Conservation (phyloP, 2,797 vertebrate genomes). For the Hippoglossus hippoglossus region DNA sequence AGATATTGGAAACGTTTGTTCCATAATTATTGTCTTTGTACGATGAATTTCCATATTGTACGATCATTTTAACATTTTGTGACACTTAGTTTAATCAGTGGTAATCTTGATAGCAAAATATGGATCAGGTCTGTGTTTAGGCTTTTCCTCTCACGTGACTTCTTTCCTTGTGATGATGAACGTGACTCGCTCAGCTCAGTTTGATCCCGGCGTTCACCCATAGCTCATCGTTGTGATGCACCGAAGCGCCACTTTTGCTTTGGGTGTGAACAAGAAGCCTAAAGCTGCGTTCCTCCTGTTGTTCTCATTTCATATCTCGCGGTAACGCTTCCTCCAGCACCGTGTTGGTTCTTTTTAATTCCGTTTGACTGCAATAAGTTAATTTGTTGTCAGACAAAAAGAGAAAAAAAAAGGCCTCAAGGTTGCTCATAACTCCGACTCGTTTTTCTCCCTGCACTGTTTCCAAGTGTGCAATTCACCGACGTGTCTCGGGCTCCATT, state of each 20-base stretch:
- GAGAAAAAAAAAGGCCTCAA: slow-evolving; percentile 33
- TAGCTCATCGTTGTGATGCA: no score
- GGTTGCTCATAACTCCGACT: slow-evolving; percentile 55
- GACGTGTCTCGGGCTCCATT: slow-evolving; percentile 58
- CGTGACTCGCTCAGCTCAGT: no score
- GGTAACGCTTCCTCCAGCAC: not conserved
- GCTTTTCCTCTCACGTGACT: no score
- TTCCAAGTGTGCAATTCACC: slow-evolving; percentile 52
- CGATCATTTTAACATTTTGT: no score
- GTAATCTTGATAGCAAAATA: no score
- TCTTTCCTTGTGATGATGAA: no score
- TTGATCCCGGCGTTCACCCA: no score
- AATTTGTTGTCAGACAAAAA: slow-evolving; percentile 22
- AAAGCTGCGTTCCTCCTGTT: not conserved
- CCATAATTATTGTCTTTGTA: no score
- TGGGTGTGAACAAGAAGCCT: slow-evolving; percentile 1
- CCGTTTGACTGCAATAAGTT: slow-evolving; percentile 30
- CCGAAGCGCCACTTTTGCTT: slow-evolving; percentile 9
- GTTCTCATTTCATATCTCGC: slow-evolving; percentile 4
- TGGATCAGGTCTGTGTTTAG: no score
- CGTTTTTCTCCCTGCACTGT: slow-evolving; percentile 20
- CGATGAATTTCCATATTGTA: no score
- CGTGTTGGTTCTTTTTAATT: slow-evolving; percentile 25
- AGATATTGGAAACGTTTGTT: not conserved
- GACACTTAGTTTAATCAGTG: no score